Evolutionary conservation across 2,888 invertebrate genomes (phyloP).

Genomic region (Neuroscelio doddi): DNA sequence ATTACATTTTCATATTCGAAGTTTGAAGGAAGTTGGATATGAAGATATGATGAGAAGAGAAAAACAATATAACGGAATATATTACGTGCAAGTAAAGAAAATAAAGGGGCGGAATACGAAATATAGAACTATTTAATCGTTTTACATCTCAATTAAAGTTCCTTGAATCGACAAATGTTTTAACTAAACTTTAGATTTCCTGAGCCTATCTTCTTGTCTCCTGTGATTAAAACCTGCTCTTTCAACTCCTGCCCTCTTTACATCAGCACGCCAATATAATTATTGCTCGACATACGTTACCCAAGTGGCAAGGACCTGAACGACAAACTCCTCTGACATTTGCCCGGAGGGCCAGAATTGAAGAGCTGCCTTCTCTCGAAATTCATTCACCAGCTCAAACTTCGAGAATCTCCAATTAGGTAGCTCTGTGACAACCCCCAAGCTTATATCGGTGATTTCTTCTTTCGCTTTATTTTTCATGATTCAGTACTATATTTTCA

Average conservation of each 20-base stretch:
- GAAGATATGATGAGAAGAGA: slow-evolving; percentile 16
- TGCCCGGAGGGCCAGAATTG: slow-evolving; percentile 59
- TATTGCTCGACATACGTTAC: slow-evolving; percentile 63
- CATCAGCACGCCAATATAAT: slow-evolving; percentile 60
- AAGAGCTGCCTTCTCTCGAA: slow-evolving; percentile 62
- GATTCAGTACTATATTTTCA: too few relatives aligned
- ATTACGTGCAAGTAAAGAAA: too few relatives aligned
- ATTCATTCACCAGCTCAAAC: slow-evolving; percentile 62
- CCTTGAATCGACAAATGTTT: slow-evolving; percentile 63
- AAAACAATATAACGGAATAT: too few relatives aligned
- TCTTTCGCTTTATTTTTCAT: too few relatives aligned
- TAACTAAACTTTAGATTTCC: slow-evolving; percentile 59
- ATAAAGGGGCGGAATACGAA: slow-evolving; percentile 12
- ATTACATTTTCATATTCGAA: neutral
- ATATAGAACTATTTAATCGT: slow-evolving; percentile 62
- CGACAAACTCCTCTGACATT: slow-evolving; percentile 51
- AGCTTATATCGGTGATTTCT: slow-evolving; percentile 46
- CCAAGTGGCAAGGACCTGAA: slow-evolving; percentile 50
- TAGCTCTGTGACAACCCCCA: slow-evolving; percentile 49
- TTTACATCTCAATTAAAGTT: slow-evolving; percentile 69
- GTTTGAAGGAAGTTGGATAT: slow-evolving; percentile 21
- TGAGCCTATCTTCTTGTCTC: slow-evolving; percentile 62
- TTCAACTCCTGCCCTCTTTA: slow-evolving; percentile 44
- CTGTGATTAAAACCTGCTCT: slow-evolving; percentile 51
- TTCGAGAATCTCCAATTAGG: slow-evolving; percentile 66